Conservation (phyloP, 2,888 invertebrate genomes). For the Slavum lentiscoides region DNA sequence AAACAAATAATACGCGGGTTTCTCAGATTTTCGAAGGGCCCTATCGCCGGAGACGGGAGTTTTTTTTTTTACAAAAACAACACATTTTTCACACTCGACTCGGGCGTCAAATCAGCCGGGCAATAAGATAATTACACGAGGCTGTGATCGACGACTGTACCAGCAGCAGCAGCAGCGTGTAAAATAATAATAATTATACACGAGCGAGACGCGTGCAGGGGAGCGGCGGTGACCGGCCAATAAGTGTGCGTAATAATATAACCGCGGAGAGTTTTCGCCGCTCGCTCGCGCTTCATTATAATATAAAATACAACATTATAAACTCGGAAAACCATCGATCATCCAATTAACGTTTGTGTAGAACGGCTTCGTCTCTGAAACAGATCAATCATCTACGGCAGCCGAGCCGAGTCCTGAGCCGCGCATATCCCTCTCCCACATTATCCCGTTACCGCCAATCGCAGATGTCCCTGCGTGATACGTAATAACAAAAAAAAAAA, state of each 20-base stretch:
- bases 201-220: background rate
- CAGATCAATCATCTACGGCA: constrained; percentile 71
- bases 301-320: constrained; percentile 49
- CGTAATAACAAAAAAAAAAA: no score
- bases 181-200: constrained; percentile 37
- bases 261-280: constrained; percentile 9
- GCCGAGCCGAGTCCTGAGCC: constrained; percentile 18
- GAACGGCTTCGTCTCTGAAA: constrained; percentile 44
- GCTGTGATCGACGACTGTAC: constrained; percentile 36
- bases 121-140: constrained; percentile 31
- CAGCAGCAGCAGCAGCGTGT: background rate
- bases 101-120: background rate
- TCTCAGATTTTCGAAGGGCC: no score
- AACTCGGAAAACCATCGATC: constrained; percentile 68
- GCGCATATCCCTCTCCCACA: constrained; percentile 1
- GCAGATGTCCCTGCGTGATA: constrained; percentile 41
- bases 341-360: constrained; percentile 69
- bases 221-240: background rate
- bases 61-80: no score
- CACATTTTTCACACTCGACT: no score
- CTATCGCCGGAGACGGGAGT: no score
- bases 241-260: background rate
- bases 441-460: constrained; percentile 52
- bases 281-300: constrained; percentile 34
- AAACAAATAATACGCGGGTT: no score